phyloP scores from a whole-genome alignment of 1,140 invertebrate genomes.

The Drosophila orena region DNA sequence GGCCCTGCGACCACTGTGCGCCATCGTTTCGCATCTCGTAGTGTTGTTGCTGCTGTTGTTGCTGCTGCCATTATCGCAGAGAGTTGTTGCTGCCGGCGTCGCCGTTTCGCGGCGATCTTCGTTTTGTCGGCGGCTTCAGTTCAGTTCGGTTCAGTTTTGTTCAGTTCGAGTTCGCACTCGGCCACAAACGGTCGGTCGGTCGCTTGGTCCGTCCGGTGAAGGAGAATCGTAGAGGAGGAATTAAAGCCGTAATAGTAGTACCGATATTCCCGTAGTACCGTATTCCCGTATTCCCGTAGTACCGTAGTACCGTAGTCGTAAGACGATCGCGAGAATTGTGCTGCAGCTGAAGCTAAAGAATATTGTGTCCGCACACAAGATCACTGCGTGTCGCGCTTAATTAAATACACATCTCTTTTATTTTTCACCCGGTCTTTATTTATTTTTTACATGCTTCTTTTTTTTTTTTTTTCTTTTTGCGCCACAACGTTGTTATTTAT shows the following conservation, averaged over 20 bases:
- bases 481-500: slow-evolving; percentile 45
- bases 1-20: slow-evolving; percentile 29
- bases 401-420: slow-evolving; percentile 55
- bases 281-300: no score
- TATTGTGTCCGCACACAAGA: slow-evolving; percentile 36
- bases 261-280: no score
- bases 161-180: slow-evolving; percentile 60
- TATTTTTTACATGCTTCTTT: background rate
- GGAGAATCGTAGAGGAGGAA: background rate
- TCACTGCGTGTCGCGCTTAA: slow-evolving; percentile 52
- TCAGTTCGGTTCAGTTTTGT: slow-evolving; percentile 58
- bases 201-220: background rate
- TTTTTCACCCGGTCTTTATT: slow-evolving; percentile 2
- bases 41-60: slow-evolving; percentile 20
- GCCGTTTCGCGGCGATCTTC: slow-evolving; percentile 16
- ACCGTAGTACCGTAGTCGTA: slow-evolving; percentile 6
- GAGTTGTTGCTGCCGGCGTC: slow-evolving; percentile 14
- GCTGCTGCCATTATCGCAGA: slow-evolving; percentile 46
- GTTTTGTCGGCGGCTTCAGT: slow-evolving; percentile 26
- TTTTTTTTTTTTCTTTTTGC: slow-evolving; percentile 21
- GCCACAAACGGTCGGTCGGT: slow-evolving; percentile 34
- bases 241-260: background rate
- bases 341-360: slow-evolving; percentile 13
- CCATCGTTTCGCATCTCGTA: slow-evolving; percentile 16
- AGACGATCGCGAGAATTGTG: slow-evolving; percentile 5